Base-by-base conservation (phyloP, 2,888 invertebrate genomes). In the Drosophila ochracea region DNA sequence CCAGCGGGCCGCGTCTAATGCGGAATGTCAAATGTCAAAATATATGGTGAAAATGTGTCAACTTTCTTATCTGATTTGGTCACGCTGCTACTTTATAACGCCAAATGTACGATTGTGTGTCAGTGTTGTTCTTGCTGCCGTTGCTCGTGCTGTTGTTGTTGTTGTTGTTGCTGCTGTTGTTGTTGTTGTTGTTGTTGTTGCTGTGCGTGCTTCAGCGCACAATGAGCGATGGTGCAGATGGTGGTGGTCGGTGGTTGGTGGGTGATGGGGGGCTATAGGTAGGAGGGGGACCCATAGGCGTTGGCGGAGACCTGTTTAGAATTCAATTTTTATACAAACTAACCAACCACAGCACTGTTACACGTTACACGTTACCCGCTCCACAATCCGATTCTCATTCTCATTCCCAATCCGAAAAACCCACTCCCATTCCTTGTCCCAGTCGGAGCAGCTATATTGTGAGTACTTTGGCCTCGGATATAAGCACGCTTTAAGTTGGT, bases 41-140 rank as follows among this genome's bases (percentile, higher is more conserved):
- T 93, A 92, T 92, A 93, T 92, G 92, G 92, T 92, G 91, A 92
- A 92, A 92, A 92, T 92, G 93, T 92, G 92, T 92, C 92, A 93
- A 92, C 91, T 91, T 89, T 91, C 89, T 92, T 93, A 92, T 92
- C 92, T 91, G 92, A 92, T 92, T 86, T 83, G 91, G 92, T 92
- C 92, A 93, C 92, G 92, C 93, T 92, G 92, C 92, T 91, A 92
- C 91, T 92, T 92, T 90, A 87, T 85, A 85, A 85, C 90, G 90
- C 85, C 90, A 90, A 85, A 86, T 89, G 88, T 85, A 79, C 78
- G 65, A 73, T 72, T 78, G 76, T 82, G 39, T 80, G 82, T 69
- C 78, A 77, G 78, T 80, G 64, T 63, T 59, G 74, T 53, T 68
- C 19, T 28, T 79, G 59, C 61, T 58, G 73, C 35, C 67, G 66